Percentiles rank a stretch among this genome's conserved stretches.
Conservation (phyloP, 1,140 invertebrate species). For the Cepaea nemoralis region DNA sequence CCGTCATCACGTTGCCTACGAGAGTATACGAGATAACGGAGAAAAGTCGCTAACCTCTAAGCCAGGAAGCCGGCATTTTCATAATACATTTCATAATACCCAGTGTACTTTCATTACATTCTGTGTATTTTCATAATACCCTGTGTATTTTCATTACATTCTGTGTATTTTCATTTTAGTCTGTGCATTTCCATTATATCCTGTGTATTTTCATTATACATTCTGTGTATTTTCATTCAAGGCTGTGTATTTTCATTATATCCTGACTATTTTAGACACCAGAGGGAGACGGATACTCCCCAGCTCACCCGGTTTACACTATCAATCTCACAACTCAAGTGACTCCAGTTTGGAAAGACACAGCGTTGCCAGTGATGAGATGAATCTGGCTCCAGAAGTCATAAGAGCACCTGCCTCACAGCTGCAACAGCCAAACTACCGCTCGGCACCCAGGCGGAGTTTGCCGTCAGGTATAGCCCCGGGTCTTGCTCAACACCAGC, state of each 20-base stretch:
- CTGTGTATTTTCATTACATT: no score
- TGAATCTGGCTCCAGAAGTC: slow-evolving; percentile 31
- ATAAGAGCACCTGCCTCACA: slow-evolving; percentile 14
- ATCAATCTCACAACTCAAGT: slow-evolving; percentile 34
- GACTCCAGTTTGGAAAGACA: slow-evolving; percentile 36
- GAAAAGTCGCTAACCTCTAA: no score
- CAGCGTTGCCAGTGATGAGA: slow-evolving; percentile 36
- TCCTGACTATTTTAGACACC: neutral
- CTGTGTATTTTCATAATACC: no score
- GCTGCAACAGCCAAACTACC: slow-evolving; percentile 28
- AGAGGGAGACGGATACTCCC: slow-evolving; percentile 20
- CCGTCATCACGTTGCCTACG: no score
- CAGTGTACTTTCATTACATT: no score
- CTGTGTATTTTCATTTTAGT: no score
- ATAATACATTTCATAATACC: no score
- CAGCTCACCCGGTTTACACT: slow-evolving; percentile 1
- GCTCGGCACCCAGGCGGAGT: neutral
- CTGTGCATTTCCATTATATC: no score
- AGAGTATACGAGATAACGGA: no score
- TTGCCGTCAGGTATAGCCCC: slow-evolving; percentile 1
- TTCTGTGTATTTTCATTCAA: neutral
- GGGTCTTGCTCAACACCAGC: slow-evolving; percentile 1
- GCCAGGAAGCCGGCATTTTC: no score
- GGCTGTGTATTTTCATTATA: neutral
- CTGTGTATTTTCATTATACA: no score